phyloP scores from a whole-genome alignment of 2,113 vertebrate species.

The Peromyscus californicus region DNA sequence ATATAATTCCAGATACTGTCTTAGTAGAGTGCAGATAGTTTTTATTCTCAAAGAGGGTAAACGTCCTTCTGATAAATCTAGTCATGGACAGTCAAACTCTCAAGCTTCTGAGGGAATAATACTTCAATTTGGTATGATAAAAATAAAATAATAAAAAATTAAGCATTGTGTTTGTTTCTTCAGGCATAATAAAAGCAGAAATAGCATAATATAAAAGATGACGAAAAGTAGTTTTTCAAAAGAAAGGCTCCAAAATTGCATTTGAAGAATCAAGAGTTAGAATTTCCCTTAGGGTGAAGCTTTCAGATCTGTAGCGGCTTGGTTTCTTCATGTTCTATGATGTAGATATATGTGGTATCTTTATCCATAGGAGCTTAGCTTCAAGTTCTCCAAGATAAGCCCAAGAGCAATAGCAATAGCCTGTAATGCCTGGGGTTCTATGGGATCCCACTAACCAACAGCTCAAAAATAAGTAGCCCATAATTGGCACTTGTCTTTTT shows the following conservation, averaged over 20 bases:
- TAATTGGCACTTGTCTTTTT: background rate
- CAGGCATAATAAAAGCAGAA: background rate
- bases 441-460: background rate
- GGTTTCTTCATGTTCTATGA: background rate
- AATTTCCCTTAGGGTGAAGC: background rate
- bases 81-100: background rate
- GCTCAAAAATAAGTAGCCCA: background rate
- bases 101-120: background rate
- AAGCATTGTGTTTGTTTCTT: background rate
- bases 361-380: background rate
- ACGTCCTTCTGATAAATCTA: background rate
- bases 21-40: background rate
- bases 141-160: background rate
- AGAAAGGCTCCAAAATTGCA: background rate
- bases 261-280: background rate
- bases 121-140: background rate
- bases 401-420: background rate
- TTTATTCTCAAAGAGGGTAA: background rate
- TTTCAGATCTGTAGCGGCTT: background rate
- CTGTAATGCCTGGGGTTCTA: background rate
- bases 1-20: background rate
- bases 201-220: background rate
- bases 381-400: background rate
- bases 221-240: background rate
- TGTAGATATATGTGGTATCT: background rate